These are phyloP conservation scores for Lampris incognitus DNA, from an alignment of 2,113 vertebrate species.

Conservation along the genomic window DNA sequence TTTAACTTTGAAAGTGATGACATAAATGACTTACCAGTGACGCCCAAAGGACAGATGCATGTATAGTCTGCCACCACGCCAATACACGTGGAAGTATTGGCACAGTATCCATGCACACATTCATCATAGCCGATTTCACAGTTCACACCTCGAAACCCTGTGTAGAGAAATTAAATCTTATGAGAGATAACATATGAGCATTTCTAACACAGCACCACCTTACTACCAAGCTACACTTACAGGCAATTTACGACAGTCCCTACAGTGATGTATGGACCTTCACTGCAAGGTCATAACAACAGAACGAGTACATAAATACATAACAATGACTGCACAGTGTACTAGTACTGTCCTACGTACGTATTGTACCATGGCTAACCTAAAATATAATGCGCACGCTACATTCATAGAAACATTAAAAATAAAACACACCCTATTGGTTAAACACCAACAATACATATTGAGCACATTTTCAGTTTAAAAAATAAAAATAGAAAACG, in stretches of 20 bases:
- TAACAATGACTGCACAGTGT: too few relatives aligned
- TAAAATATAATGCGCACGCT: too few relatives aligned
- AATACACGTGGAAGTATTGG: conserved; percentile 83
- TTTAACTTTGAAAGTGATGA: conserved; percentile 62
- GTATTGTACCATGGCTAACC: too few relatives aligned
- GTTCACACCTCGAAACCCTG: conserved; percentile 79
- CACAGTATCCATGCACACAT: conserved; percentile 78
- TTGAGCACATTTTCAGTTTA: conserved; percentile 47
- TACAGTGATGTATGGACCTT: conserved; percentile 30
- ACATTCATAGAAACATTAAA: too few relatives aligned
- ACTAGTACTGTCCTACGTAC: too few relatives aligned
- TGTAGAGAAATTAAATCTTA: conserved; percentile 34
- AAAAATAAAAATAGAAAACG: conserved; percentile 59
- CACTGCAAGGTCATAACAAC: conserved; percentile 1
- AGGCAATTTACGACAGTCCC: conserved; percentile 32
- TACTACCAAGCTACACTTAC: conserved; percentile 34
- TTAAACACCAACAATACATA: too few relatives aligned
- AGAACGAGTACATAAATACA: background rate
- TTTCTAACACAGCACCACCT: conserved; percentile 29
- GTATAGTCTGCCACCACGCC: conserved; percentile 80
- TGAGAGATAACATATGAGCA: conserved; percentile 38
- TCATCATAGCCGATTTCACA: conserved; percentile 86
- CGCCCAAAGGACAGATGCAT: conserved; percentile 81
- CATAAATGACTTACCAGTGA: conserved; percentile 76
- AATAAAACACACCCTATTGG: too few relatives aligned